Evolutionary conservation across 2,888 invertebrate genomes (phyloP), one percentile per base, ranked within the genome.

Genomic region (Athalia rosae): DNA sequence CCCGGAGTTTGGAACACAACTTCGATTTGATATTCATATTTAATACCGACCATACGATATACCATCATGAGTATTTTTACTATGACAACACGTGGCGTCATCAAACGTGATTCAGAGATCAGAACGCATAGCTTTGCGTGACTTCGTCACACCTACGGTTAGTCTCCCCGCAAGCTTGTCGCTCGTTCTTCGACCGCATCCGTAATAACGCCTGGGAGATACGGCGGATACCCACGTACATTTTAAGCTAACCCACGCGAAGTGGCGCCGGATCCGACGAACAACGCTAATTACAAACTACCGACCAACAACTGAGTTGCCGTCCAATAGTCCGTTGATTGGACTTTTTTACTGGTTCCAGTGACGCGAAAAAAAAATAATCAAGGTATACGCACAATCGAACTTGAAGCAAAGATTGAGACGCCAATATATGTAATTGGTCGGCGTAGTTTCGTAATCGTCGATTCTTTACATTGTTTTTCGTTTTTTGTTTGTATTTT

Each of bases 31-130:
- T 47, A 74, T 74, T 59, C 61, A 74, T 48, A 62, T 74, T 59
- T 28, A 15, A 41, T 9, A 58, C 71, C 28, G 6, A 53, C n/a
- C n/a, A 28, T 28, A 41, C 7, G 0, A 9, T n/a, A n/a, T 11
- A 50, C 50, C 50, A 7, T n/a, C 59, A 7, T 43, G 71, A n/a
- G 63, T 77, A 59, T 76, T 43, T 78, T 64, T 47, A 45, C 58
- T 78, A 78, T 78, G 78, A 78, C 78, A 76, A 76, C 78, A 78
- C 58, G 71, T 64, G 61, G 76, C 78, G 78, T 66, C 76, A 78
- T 56, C 45, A 63, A 78, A 58, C 63, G 45, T 78, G 78, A 78
- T 74, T 78, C 78, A 78, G 47, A 58, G 47, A 66, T n/a, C 41
- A 73, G 50, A n/a, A n/a, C n/a, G 50, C 47, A 62, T 43, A 43